Conservation (phyloP, 2,113 vertebrate genomes). For the Morphnarchus princeps region DNA sequence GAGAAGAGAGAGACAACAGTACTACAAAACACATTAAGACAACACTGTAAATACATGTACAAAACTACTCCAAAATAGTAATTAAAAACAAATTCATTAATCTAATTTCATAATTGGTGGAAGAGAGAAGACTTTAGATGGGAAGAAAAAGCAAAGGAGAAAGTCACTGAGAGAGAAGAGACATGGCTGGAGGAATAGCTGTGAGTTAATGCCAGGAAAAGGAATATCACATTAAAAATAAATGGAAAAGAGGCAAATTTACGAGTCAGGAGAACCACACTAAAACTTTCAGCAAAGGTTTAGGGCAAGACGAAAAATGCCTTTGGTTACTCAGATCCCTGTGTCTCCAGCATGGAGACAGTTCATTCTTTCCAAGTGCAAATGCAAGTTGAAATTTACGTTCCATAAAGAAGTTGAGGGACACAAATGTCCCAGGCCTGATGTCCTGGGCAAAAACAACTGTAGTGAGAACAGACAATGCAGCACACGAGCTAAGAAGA, state of each 20-base stretch:
- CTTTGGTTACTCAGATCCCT: neutral
- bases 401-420: neutral
- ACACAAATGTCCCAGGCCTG: neutral
- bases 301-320: neutral
- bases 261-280: neutral
- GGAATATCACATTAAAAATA: neutral
- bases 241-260: neutral
- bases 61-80: neutral
- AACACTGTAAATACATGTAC: neutral
- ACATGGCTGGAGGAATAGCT: neutral
- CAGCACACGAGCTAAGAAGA: neutral
- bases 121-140: neutral
- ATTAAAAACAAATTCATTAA: neutral
- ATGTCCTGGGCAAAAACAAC: neutral
- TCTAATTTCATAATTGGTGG: neutral
- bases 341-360: neutral
- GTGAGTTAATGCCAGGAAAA: neutral
- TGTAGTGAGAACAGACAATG: neutral
- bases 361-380: neutral
- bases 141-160: neutral
- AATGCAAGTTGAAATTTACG: neutral
- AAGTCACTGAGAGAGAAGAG: neutral
- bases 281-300: neutral
- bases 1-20: neutral
- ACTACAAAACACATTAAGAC: neutral